phyloP scores from a whole-genome alignment of 2,113 vertebrate genomes.

The Archocentrus centrarchus region DNA sequence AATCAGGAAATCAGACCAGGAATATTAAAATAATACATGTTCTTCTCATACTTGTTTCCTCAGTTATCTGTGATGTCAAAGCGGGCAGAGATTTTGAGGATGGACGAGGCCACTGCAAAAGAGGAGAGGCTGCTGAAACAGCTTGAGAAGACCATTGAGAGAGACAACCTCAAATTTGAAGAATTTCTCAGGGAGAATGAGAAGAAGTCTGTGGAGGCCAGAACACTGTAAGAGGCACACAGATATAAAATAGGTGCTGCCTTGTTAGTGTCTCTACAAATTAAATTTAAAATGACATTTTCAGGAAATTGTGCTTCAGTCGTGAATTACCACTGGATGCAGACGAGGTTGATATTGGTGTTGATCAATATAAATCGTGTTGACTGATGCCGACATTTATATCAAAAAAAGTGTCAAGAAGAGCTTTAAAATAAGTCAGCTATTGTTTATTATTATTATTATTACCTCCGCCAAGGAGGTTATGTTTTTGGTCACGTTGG shows the following conservation, averaged over 20 bases:
- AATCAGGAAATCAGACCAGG: no score
- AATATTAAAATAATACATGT: not conserved
- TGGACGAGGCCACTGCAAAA: conserved; percentile 77
- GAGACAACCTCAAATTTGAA: conserved; percentile 82
- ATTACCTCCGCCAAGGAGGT: no score
- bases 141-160: conserved; percentile 83
- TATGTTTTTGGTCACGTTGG: no score
- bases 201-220: conserved; percentile 83
- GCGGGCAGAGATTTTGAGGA: conserved; percentile 81
- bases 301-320: not conserved
- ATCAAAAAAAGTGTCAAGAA: not conserved
- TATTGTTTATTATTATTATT: no score
- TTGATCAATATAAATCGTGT: not conserved
- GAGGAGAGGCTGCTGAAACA: conserved; percentile 83
- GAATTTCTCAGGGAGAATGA: conserved; percentile 88
- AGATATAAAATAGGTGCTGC: not conserved
- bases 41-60: not conserved
- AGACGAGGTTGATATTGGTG: not conserved
- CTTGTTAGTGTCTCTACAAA: not conserved
- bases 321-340: no score
- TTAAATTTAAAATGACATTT: not conserved
- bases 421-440: not conserved
- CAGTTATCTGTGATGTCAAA: conserved; percentile 87
- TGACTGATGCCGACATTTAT: not conserved
- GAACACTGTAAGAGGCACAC: conserved; percentile 78